Evolutionary conservation across 2,113 vertebrate genomes (phyloP).

Genomic region (Tragulus kanchil): DNA sequence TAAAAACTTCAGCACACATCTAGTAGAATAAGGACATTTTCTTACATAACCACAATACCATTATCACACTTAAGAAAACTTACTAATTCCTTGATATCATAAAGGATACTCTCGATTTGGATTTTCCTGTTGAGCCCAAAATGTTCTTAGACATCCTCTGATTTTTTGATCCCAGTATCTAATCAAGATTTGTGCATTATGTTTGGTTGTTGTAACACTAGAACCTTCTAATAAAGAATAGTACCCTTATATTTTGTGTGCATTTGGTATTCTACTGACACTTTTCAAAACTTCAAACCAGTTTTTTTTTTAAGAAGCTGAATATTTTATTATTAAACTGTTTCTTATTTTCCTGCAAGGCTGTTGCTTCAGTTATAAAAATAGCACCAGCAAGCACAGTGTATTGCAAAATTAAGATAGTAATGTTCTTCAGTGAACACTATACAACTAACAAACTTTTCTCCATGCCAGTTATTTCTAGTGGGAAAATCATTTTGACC

Average conservation of each 20-base stretch:
- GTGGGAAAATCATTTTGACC: too few species aligned
- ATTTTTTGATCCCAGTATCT: conserved; percentile 32
- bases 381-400: too few species aligned
- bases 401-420: too few species aligned
- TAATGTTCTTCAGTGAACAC: too few species aligned
- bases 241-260: conserved; percentile 13
- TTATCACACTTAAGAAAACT: conserved; percentile 41
- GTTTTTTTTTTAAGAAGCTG: too few species aligned
- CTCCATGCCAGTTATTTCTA: too few species aligned
- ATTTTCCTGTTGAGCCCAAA: conserved; percentile 29
- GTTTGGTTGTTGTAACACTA: background rate
- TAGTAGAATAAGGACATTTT: conserved; percentile 31
- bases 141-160: background rate
- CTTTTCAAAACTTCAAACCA: conserved; percentile 26
- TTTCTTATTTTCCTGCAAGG: too few species aligned
- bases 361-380: too few species aligned
- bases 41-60: background rate
- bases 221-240: background rate
- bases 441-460: too few species aligned
- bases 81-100: conserved; percentile 28
- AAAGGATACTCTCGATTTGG: background rate
- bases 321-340: too few species aligned
- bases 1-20: background rate
- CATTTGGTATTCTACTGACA: conserved; percentile 22
- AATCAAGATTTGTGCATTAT: conserved; percentile 16